phyloP scores from a whole-genome alignment of 2,113 vertebrate species.

The Pitta sordida region DNA sequence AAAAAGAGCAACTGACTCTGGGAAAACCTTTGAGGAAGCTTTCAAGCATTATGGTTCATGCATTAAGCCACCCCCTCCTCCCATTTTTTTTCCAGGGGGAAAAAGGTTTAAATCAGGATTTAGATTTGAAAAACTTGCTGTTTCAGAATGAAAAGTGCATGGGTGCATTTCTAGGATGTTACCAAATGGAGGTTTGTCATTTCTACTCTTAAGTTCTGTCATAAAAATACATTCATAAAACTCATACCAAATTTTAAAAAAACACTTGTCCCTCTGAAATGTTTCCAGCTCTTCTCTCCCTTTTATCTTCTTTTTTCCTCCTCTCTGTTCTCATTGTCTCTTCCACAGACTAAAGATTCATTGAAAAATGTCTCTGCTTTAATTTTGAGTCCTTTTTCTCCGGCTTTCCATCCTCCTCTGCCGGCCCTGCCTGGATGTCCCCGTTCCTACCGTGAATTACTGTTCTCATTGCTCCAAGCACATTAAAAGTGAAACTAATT shows the following conservation, averaged over 20 bases:
- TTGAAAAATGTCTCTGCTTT: constrained; percentile 10
- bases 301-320: background rate
- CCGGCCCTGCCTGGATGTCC: background rate
- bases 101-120: background rate
- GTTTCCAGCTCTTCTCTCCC: background rate
- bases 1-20: background rate
- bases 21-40: background rate
- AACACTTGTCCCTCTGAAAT: background rate
- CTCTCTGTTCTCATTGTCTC: background rate
- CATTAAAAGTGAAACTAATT: constrained; percentile 62
- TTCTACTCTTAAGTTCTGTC: background rate
- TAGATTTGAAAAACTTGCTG: background rate
- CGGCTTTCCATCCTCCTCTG: background rate
- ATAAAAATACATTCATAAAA: constrained; percentile 16
- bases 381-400: constrained; percentile 11
- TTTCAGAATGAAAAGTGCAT: background rate
- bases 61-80: rapidly evolving
- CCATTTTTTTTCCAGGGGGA: background rate
- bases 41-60: background rate
- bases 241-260: constrained; percentile 14
- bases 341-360: background rate
- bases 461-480: constrained; percentile 54
- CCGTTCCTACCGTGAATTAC: constrained; percentile 21
- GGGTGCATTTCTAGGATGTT: background rate
- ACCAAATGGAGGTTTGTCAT: constrained; percentile 31